Percentiles rank a stretch among this genome's conserved stretches.
Evolutionary conservation across 1,140 invertebrate species (phyloP).

Genomic region (Drosophila baimaii): DNA sequence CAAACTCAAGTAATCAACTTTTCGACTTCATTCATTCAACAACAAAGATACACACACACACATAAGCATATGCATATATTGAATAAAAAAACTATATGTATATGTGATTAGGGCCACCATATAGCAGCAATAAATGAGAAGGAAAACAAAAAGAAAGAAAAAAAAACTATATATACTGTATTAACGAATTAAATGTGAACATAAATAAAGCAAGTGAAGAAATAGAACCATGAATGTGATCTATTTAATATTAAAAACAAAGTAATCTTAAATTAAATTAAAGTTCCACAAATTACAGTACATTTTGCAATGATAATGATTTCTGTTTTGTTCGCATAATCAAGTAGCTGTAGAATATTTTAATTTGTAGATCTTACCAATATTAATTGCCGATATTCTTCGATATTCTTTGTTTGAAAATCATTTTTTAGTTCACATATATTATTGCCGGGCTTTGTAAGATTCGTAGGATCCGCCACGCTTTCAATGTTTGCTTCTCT

Average conservation of each 20-base stretch:
- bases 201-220: conserved; percentile 75
- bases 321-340: conserved; percentile 20
- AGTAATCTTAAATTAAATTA: conserved; percentile 44
- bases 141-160: conserved; percentile 12
- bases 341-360: conserved; percentile 55
- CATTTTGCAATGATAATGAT: conserved; percentile 32
- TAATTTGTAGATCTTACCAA: conserved; percentile 64
- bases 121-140: conserved; percentile 61
- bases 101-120: conserved; percentile 62
- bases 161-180: conserved; percentile 56
- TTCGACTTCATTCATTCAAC: conserved; percentile 28
- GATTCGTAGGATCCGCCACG: conserved; percentile 26
- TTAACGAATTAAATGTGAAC: conserved; percentile 74
- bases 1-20: conserved; percentile 50
- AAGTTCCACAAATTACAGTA: conserved; percentile 9
- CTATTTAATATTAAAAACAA: conserved; percentile 77
- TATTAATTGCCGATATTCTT: conserved; percentile 31
- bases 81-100: conserved; percentile 32
- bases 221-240: conserved; percentile 84
- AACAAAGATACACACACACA: conserved; percentile 45
- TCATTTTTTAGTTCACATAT: neutral
- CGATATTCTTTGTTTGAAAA: conserved; percentile 1
- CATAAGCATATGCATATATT: conserved; percentile 48
- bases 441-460: conserved; percentile 44
- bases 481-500: conserved; percentile 42